Evolutionary conservation across 2,797 vertebrate genomes (phyloP).

Genomic region (Iguana delicatissima): DNA sequence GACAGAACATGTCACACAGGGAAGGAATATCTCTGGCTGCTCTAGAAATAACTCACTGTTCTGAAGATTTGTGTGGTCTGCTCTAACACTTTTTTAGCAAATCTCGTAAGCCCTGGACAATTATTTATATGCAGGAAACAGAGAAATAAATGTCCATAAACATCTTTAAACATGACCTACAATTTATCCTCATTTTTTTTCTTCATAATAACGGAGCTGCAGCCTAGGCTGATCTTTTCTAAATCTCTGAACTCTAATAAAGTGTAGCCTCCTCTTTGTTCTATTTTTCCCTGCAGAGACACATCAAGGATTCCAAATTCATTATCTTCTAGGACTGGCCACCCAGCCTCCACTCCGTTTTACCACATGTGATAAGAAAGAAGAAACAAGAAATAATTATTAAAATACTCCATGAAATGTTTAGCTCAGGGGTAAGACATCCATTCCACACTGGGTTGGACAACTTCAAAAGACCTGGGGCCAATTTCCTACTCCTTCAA

Average conservation of each 20-base stretch:
- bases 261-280: background rate
- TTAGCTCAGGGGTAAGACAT: background rate
- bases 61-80: background rate
- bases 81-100: background rate
- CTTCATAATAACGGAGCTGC: too few relatives aligned
- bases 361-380: background rate
- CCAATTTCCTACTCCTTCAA: too few relatives aligned
- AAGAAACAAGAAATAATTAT: background rate
- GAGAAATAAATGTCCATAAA: background rate
- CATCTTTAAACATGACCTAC: background rate
- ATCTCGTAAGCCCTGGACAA: background rate
- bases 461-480: too few relatives aligned
- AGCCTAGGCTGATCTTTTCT: too few relatives aligned
- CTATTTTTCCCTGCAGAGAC: background rate
- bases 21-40: background rate
- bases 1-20: background rate
- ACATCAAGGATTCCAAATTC: background rate
- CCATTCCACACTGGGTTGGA: too few relatives aligned
- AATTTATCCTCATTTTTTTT: too few relatives aligned
- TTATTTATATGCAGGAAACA: too few relatives aligned
- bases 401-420: background rate
- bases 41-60: background rate
- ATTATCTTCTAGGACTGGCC: background rate
- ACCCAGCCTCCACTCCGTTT: background rate
- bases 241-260: background rate